Percentiles rank a stretch among this genome's conserved stretches.
Evolutionary conservation across 2,888 invertebrate genomes (phyloP).

Genomic region (Drosophila antonietae): DNA sequence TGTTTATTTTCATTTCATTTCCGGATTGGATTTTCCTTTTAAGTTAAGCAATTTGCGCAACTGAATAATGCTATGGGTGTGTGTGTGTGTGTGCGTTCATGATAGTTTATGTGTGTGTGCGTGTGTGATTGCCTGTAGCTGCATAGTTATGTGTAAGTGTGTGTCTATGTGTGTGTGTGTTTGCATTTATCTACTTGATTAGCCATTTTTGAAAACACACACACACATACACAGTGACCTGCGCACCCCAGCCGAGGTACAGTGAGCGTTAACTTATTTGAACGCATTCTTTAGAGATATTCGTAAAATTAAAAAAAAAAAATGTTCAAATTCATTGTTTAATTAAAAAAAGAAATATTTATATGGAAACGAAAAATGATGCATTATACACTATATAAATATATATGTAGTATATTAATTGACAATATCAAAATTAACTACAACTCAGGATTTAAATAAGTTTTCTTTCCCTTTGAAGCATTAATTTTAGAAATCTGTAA

Average conservation of each 20-base stretch:
- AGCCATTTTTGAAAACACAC: neutral
- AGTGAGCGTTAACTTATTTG: neutral
- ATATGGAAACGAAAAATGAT: too few relatives aligned
- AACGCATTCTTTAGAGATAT: too few relatives aligned
- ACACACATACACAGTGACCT: neutral
- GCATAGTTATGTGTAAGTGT: too few relatives aligned
- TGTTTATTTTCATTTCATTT: slow-evolving; percentile 2
- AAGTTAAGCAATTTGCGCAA: slow-evolving; percentile 31
- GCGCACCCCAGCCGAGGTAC: neutral
- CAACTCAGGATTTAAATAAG: too few relatives aligned
- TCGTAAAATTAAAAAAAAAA: neutral
- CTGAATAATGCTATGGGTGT: neutral
- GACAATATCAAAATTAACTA: too few relatives aligned
- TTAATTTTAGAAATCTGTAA: too few relatives aligned
- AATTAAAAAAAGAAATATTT: neutral
- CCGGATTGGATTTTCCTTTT: slow-evolving; percentile 1
- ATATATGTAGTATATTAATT: too few relatives aligned
- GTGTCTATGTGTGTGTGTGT: neutral
- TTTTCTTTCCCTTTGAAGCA: too few relatives aligned
- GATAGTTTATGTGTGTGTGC: neutral
- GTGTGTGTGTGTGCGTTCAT: neutral
- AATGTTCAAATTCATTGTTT: neutral
- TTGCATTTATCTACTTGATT: neutral
- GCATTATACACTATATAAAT: too few relatives aligned
- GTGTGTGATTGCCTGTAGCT: too few relatives aligned